These are phyloP conservation scores for Chironomus striatipennis DNA, from an alignment of 1,140 invertebrate genomes.

Conservation along the genomic window DNA sequence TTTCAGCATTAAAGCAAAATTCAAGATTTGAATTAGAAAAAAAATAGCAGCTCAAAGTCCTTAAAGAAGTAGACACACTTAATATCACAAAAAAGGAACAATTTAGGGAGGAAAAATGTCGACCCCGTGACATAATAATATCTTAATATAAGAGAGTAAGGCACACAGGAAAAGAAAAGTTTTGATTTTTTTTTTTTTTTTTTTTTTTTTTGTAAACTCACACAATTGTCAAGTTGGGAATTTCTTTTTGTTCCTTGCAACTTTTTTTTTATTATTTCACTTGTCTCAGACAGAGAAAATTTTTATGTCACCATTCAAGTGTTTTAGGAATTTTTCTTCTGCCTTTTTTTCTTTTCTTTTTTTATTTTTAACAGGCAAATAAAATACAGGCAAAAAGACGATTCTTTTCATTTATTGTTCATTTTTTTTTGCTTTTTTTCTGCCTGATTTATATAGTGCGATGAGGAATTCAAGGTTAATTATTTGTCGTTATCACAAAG, in stretches of 20 bases:
- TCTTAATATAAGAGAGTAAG: no score
- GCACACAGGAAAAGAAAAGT: no score
- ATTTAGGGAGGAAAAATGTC: no score
- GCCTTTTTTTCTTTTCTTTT: neutral
- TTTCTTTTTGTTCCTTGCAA: neutral
- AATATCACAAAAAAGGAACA: no score
- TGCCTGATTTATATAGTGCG: neutral
- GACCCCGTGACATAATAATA: no score
- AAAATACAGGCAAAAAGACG: neutral
- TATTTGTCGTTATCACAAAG: neutral
- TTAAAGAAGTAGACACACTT: no score
- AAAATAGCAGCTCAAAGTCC: no score
- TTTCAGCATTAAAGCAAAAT: no score
- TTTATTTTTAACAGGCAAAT: conserved; percentile 9
- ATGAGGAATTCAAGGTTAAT: neutral
- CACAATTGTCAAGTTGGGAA: neutral
- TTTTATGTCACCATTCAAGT: conserved; percentile 13
- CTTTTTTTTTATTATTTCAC: neutral
- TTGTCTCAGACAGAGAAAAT: neutral
- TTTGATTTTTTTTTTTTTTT: no score
- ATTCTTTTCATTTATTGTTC: conserved; percentile 1
- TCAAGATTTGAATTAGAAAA: no score
- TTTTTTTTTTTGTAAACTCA: no score
- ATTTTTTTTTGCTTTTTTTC: neutral
- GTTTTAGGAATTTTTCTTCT: conserved; percentile 2